These are phyloP conservation scores for Alosa alosa DNA, from an alignment of 2,113 vertebrate genomes.

Conservation along the genomic window DNA sequence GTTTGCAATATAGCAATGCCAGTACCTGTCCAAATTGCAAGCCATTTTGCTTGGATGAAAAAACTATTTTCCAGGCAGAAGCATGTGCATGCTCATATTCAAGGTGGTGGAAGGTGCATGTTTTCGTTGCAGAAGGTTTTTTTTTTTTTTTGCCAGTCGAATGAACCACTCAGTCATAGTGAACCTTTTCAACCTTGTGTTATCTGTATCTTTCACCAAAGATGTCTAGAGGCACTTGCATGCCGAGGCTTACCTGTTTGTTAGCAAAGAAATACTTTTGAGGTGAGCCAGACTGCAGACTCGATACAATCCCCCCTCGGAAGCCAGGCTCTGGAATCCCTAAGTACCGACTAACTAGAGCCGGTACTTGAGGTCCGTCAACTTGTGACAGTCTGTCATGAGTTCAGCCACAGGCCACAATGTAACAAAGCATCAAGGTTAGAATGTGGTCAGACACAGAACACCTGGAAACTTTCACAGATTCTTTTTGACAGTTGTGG, in stretches of 20 bases:
- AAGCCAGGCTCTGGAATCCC: slow-evolving; percentile 28
- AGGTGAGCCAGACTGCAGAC: slow-evolving; percentile 3
- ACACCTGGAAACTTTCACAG: slow-evolving; percentile 60
- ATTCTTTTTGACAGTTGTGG: slow-evolving; percentile 35
- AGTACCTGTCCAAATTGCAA: background rate
- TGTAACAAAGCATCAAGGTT: slow-evolving; percentile 37
- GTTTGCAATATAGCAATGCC: background rate
- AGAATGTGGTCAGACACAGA: slow-evolving; percentile 48
- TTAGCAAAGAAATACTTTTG: slow-evolving; percentile 18
- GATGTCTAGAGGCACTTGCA: slow-evolving; percentile 3
- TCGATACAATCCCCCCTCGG: background rate
- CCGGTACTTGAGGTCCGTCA: slow-evolving; percentile 58
- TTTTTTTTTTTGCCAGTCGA: background rate
- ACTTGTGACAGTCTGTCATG: slow-evolving; percentile 63
- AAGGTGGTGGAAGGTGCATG: background rate
- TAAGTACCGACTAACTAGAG: slow-evolving; percentile 50
- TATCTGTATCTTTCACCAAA: background rate
- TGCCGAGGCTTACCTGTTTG: slow-evolving; percentile 9
- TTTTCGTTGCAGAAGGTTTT: background rate
- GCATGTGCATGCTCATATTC: background rate
- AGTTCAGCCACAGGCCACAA: slow-evolving; percentile 49
- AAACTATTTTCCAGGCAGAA: background rate
- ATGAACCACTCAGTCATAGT: background rate
- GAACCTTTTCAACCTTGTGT: slow-evolving; percentile 9
- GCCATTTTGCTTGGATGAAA: background rate